Evolutionary conservation across 1,140 invertebrate genomes (phyloP).

Genomic region (Penaeus vannamei): DNA sequence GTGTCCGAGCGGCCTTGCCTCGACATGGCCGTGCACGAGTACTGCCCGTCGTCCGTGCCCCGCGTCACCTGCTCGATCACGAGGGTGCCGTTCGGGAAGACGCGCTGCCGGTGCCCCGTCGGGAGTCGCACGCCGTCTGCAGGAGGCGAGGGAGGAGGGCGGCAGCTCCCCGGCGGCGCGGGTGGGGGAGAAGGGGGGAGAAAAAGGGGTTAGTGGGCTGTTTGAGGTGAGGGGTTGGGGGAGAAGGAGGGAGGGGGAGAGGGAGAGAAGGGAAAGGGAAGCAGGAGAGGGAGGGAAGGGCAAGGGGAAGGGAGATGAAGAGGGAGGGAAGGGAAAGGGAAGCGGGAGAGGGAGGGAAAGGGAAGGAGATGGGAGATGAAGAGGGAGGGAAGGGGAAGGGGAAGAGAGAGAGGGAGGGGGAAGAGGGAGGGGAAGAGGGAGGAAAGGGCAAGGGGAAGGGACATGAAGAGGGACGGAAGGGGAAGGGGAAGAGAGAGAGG

Average conservation of each 20-base stretch:
- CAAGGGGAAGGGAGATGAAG: too few relatives aligned
- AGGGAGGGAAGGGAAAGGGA: neutral
- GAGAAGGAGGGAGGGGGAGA: neutral
- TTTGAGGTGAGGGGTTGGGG: neutral
- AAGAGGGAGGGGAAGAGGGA: neutral
- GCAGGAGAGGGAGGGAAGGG: too few relatives aligned
- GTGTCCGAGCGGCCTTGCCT: constrained; percentile 84
- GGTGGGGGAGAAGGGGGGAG: neutral
- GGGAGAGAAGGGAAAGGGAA: too few relatives aligned
- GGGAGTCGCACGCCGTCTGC: constrained; percentile 82
- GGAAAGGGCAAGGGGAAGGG: too few relatives aligned
- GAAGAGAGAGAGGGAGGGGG: too few relatives aligned
- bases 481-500: neutral
- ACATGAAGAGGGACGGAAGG: too few relatives aligned
- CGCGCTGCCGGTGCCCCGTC: constrained; percentile 94
- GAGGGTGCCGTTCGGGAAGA: constrained; percentile 85
- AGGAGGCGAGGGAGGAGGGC: neutral
- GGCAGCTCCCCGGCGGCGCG: neutral
- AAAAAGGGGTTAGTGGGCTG: neutral
- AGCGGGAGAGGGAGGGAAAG: neutral
- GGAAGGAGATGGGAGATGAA: too few relatives aligned
- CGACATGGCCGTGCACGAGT: constrained; percentile 79
- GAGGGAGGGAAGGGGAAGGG: neutral
- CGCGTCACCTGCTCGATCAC: constrained; percentile 79
- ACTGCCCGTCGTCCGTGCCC: constrained; percentile 79